Base-by-base conservation (phyloP, 2,888 invertebrate species). In the Agonopterix alstromeriana region DNA sequence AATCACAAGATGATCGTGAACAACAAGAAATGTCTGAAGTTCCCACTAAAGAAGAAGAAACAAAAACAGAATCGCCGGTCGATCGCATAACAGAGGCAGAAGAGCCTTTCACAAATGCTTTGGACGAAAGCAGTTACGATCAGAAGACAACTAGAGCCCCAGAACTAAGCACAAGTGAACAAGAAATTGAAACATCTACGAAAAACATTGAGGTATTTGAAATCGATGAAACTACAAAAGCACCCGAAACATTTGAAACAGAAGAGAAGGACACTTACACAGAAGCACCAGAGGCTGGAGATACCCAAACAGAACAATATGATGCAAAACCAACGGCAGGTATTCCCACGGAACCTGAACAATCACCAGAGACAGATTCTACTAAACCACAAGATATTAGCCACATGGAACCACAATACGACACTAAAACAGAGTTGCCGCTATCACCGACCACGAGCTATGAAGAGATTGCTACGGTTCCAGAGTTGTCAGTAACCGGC, bases 401-500 rank as follows among this genome's bases (percentile, higher is more conserved):
- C 10, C 8, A 8, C 8, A 14, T n/a, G 12, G 11, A 27, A 27
- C 27, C 27, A 27, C 27, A 27, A 27, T 27, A 27, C 27, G 27
- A 27, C 27, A 12, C 12, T 7, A 5, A 35, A 35, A n/a, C 35
- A 17, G 14, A 11, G 11, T n/a, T 35, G 9, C 45, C 48, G 10
- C 38, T 38, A 38, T 38, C 38, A 38, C n/a, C 9, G n/a, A 4
- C n/a, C n/a, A 38, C 38, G 9, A 38, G 9, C 38, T 38, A 9
- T 38, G 38, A 38, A 27, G 38, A 9, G 0, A 38, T 38, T 40
- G 8, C 45, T 5, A 36, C 36, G 10, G 35, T 11, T 35, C 11
- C 43, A 27, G 53, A 54, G 36, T 48, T 51, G 45, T 8, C 42
- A 9, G 36, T 46, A 5, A 49, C 47, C 35, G 42, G 47, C 46